Conservation (phyloP, 1,140 invertebrate species). For the Leptonema lineaticorne region DNA sequence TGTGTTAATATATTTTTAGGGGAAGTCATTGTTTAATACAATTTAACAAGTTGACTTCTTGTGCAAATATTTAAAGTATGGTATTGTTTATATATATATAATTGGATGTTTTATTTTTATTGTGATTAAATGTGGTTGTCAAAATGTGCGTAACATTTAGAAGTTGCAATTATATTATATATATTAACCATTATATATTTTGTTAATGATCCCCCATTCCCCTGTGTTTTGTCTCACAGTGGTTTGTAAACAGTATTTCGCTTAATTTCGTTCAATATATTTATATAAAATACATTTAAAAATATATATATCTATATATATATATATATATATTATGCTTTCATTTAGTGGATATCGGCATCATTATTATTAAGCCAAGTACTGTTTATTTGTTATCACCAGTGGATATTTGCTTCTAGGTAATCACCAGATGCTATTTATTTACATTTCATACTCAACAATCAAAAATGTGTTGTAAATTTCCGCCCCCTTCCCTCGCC, state of each 20-base stretch:
- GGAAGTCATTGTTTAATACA: conserved; percentile 12
- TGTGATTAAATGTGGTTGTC: conserved; percentile 43
- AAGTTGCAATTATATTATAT: conserved; percentile 39
- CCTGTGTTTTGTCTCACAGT: conserved; percentile 40
- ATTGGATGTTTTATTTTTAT: conserved; percentile 42
- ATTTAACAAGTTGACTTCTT: conserved; percentile 29
- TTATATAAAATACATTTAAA: not conserved
- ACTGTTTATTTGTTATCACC: conserved; percentile 30
- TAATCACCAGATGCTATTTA: conserved; percentile 42
- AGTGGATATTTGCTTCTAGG: conserved; percentile 42
- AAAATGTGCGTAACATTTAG: conserved; percentile 42
- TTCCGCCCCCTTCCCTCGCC: conserved; percentile 26
- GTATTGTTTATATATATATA: conserved; percentile 28
- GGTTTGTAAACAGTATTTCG: conserved; percentile 32
- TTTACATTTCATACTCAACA: conserved; percentile 38
- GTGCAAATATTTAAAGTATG: conserved; percentile 23
- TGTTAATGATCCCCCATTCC: conserved; percentile 35
- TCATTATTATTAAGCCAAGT: conserved; percentile 14
- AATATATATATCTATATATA: not conserved
- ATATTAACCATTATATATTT: conserved; percentile 35
- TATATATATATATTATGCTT: not conserved
- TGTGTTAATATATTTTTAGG: not conserved
- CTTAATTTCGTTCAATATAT: conserved; percentile 6
- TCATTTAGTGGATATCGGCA: no score
- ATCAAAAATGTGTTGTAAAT: conserved; percentile 41